Conservation (phyloP, 2,113 vertebrate species). For the Apodemus sylvaticus region DNA sequence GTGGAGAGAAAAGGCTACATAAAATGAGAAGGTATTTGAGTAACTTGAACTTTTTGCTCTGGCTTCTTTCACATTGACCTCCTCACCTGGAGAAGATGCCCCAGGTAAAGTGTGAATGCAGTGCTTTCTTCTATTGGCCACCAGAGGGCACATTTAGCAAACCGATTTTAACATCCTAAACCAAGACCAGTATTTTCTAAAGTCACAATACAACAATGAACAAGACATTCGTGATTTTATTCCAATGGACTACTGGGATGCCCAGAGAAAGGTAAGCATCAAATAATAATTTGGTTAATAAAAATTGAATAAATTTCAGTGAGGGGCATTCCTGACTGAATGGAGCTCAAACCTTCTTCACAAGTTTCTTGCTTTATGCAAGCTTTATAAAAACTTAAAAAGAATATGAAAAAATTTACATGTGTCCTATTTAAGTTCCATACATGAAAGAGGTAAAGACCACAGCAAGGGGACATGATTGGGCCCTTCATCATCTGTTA, state of each 20-base stretch:
- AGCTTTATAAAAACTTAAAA: not conserved
- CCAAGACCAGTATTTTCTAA: not conserved
- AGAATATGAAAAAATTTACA: not conserved
- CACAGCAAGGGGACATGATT: not conserved
- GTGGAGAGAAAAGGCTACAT: not conserved
- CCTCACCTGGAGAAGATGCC: not conserved
- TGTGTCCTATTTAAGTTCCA: not conserved
- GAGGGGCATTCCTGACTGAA: not conserved
- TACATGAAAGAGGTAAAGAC: not conserved
- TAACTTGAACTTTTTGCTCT: not conserved
- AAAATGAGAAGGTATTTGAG: not conserved
- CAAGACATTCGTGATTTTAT: not conserved
- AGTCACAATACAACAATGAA: not conserved
- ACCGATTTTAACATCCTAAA: not conserved
- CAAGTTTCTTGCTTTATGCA: not conserved
- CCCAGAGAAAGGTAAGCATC: not conserved
- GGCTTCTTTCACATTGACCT: not conserved
- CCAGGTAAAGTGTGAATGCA: not conserved
- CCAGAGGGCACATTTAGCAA: not conserved
- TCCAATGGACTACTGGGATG: not conserved
- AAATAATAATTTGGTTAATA: slow-evolving; percentile 11
- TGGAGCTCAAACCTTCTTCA: not conserved
- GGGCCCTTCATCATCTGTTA: not conserved
- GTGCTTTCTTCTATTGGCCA: not conserved
- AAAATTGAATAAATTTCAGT: not conserved